Evolutionary conservation across 2,797 vertebrate genomes (phyloP), one percentile per base, ranked within the genome.

Genomic region (Danio jaintianensis): DNA sequence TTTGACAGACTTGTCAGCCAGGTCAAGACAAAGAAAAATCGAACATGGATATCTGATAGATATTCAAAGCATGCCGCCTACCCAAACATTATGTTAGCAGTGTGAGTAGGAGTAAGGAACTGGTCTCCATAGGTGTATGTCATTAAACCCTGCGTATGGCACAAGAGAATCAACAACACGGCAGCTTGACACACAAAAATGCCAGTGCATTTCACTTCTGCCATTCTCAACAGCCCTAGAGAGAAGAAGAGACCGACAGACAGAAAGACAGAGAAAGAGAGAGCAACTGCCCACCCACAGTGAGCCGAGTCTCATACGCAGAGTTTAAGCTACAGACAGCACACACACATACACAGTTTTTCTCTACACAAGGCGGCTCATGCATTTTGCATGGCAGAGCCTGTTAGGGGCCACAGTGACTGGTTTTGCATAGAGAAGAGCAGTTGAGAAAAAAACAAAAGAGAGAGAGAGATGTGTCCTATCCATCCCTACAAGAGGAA

Each of bases 341-440:
- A 36, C 18, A 42, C 20, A 62, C 52, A 40, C 62, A 61, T 50
- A 59, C 59, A 74, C 43, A 59, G 52, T 52, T 79, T 53, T 20
- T 62, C 50, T 80, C 50, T 58, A 55, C 59, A 80, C 69, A 64
- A 66, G 61, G 69, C 40, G 58, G 83, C 90, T 92, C 91, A 93
- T 93, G 87, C 89, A 93, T 93, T 92, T 91, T 93, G 89, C 90
- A 92, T 93, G 90, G 83, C 82, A 82, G 63, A 85, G 87, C 89
- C 88, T 88, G 91, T 93, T 89, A 91, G 90, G 90, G 90, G 90
- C 82, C 83, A 86, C 83, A 64, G 84, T 86, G 85, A 87, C 86
- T 58, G 69, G 84, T 59, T 85, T 77, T 90, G 84, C 87, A 89
- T 84, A 85, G 88, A 83, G 87, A 74, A 59, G 67, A n/a, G 43